Base-by-base conservation (phyloP, 2,113 vertebrate species). In the Erythrolamprus reginae region DNA sequence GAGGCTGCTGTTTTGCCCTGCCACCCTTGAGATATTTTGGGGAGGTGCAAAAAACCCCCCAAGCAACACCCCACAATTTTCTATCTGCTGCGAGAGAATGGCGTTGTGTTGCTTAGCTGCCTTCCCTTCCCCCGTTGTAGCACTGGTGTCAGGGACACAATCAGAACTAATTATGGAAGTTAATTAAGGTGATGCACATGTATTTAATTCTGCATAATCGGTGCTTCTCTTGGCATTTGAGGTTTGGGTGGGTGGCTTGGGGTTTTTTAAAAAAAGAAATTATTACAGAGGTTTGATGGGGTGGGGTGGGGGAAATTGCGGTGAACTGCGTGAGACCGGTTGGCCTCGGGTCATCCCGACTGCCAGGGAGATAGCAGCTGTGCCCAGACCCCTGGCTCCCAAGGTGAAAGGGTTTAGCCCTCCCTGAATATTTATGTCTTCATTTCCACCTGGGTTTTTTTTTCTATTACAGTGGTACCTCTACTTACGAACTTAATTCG, bases 161-260 rank as follows among this genome's bases (percentile, higher is more conserved):
- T 24, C 90, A 56, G 86, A 82, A 82, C 82, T 87, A 88, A 91
- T 87, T 82, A 82, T 48, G 65, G 50, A 58, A 87, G 90, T 91
- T 88, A 91, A 91, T 90, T 90, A 90, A 56, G 61, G 61, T 83
- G 55, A 53, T 33, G 51, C 42, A 83, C 86, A 58, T 50, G 65
- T 87, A 70, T 12, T 87, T 82, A 82, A 82, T 88, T 91, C 48
- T 88, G 70, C 90, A 82, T 38, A 33, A 58, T 55, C 10, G 7
- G n/a, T 48, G 23, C 86, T 33, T 58, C n/a, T 33, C 45, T 42
- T n/a, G 42, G 17, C 52, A 45, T 83, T 83, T 45, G 55, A n/a
- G 85, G 33, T 70, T 90, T 90, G 33, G 5, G 28, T 52, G 42
- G 21, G 53, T n/a, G 8, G 21, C 24, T 9, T 58, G 26, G n/a